A percentile compares a stretch with the other conserved stretches of the same genome.
These are phyloP conservation scores for Cyphomyrmex costatus DNA, from an alignment of 1,140 invertebrate genomes.

Conservation along the genomic window DNA sequence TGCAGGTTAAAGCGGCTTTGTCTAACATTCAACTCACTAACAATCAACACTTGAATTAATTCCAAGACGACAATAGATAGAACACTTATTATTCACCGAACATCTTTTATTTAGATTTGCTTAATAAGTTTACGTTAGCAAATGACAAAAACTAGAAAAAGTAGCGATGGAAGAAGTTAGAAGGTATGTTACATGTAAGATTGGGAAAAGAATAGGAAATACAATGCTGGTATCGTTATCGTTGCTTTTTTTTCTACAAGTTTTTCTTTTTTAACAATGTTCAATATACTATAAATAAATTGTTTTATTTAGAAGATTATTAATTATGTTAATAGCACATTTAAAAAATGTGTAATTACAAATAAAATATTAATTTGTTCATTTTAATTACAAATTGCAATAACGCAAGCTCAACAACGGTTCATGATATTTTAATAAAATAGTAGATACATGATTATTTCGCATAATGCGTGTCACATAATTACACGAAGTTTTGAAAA, in stretches of 20 bases:
- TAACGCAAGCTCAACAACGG: background rate
- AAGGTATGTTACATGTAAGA: background rate
- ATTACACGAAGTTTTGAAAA: conserved; percentile 6
- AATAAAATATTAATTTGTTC: background rate
- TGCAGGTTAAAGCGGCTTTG: conserved; percentile 6
- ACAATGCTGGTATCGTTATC: no score
- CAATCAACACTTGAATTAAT: conserved; percentile 37
- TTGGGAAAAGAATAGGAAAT: no score
- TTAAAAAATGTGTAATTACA: background rate
- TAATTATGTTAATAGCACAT: background rate
- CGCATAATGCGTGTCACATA: background rate
- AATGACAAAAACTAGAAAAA: background rate
- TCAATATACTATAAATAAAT: background rate
- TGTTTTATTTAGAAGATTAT: background rate
- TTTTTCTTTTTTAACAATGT: background rate
- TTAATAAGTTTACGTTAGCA: background rate
- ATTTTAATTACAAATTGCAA: background rate
- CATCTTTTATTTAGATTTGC: background rate
- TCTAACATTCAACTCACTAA: conserved; percentile 31
- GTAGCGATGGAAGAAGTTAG: background rate
- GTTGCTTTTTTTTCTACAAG: no score
- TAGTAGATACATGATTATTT: background rate
- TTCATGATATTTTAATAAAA: background rate
- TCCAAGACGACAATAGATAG: background rate
- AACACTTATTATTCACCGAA: background rate